These are phyloP conservation scores for Leucoraja ocellata DNA, from an alignment of 2,797 vertebrate species.

Conservation along the genomic window DNA sequence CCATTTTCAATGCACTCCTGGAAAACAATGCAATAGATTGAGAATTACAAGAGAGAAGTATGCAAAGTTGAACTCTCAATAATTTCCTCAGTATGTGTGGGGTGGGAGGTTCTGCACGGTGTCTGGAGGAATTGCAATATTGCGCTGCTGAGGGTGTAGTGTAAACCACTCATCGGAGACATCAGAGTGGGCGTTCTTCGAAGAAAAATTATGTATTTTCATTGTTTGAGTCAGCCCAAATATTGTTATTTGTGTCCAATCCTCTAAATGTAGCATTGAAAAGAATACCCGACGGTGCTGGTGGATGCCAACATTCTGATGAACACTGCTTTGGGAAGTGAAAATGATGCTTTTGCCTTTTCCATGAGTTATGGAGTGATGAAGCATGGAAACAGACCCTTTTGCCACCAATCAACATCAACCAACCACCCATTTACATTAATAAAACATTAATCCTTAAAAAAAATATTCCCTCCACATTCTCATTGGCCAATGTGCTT, in stretches of 20 bases:
- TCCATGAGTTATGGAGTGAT: background rate
- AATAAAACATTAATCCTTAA: too few relatives aligned
- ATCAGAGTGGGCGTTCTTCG: background rate
- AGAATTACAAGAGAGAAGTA: background rate
- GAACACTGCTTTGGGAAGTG: background rate
- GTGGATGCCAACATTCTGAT: background rate
- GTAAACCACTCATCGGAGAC: background rate
- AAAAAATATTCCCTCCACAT: too few relatives aligned
- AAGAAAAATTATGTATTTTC: background rate
- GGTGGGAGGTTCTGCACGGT: background rate
- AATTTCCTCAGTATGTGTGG: background rate
- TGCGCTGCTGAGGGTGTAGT: background rate
- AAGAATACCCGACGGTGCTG: background rate
- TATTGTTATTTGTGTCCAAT: background rate
- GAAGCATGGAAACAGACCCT: too few relatives aligned
- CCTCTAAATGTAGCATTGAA: background rate
- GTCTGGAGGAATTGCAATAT: background rate
- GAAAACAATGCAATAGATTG: background rate
- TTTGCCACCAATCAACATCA: too few relatives aligned
- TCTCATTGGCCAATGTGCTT: background rate
- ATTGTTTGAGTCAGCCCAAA: background rate
- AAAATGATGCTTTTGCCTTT: background rate
- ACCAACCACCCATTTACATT: too few relatives aligned
- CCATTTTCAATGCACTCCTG: background rate
- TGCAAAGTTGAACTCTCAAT: background rate